Conservation (phyloP, 2,888 invertebrate genomes). For the Caenorhabditis panamensis region DNA sequence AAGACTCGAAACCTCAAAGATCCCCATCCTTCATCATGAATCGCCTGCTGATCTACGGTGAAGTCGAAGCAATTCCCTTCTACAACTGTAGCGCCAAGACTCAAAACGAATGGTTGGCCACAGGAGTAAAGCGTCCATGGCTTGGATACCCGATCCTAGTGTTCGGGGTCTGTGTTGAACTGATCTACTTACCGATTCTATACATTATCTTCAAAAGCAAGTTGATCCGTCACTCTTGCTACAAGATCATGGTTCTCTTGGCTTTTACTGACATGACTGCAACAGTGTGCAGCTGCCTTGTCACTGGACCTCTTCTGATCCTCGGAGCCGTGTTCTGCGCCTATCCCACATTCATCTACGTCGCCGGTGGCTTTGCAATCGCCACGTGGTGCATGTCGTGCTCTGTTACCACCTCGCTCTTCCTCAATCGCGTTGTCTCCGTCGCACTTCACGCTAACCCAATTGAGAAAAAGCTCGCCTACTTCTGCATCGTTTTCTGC, state of each 20-base stretch:
- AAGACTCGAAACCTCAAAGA: not conserved
- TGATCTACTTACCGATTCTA: constrained; percentile 37
- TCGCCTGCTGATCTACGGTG: constrained; percentile 32
- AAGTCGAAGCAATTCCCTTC: constrained; percentile 24
- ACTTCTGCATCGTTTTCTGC: constrained; percentile 18
- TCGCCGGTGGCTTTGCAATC: constrained; percentile 33
- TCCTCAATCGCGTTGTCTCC: constrained; percentile 40
- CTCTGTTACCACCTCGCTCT: constrained; percentile 25
- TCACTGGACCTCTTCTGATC: constrained; percentile 34
- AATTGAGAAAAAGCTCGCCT: constrained; percentile 29
- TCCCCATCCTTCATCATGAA: constrained; percentile 6
- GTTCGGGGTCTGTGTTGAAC: constrained; percentile 26
- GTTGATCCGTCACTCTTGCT: constrained; percentile 27
- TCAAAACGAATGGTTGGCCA: constrained; percentile 20
- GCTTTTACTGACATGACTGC: constrained; percentile 38
- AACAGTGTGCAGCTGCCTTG: constrained; percentile 37
- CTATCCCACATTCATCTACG: constrained; percentile 42
- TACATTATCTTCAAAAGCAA: constrained; percentile 40
- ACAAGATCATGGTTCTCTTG: constrained; percentile 41
- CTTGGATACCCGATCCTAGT: constrained; percentile 35
- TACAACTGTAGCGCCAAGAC: constrained; percentile 36
- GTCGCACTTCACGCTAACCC: constrained; percentile 21
- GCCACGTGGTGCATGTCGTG: constrained; percentile 36
- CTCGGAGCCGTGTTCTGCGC: constrained; percentile 38
- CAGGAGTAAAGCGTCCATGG: constrained; percentile 35